Percentiles rank a stretch among this genome's conserved stretches.
phyloP scores from a whole-genome alignment of 1,140 invertebrate genomes.

The Pseudomyrmex sp. region DNA sequence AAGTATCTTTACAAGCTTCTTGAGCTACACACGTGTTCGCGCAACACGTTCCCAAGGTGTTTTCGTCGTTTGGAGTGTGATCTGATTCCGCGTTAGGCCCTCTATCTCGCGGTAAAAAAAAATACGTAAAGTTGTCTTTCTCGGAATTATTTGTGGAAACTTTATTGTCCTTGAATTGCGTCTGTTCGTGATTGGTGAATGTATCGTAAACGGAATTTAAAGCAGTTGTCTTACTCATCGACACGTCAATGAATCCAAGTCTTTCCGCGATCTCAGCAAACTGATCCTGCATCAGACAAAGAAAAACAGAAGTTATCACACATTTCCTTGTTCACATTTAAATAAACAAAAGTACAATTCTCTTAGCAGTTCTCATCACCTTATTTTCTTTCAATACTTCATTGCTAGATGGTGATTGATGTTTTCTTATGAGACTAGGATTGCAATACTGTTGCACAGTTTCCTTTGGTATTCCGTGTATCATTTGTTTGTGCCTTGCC shows the following conservation, averaged over 20 bases:
- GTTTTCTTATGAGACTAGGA: constrained; percentile 25
- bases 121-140: constrained; percentile 26
- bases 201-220: constrained; percentile 39
- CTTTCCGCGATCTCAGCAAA: constrained; percentile 72
- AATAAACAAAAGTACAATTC: constrained; percentile 35
- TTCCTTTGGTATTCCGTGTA: constrained; percentile 72
- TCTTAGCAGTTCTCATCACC: constrained; percentile 41
- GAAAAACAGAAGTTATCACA: no score
- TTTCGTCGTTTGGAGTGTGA: not conserved
- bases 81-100: not conserved
- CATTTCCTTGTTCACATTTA: no score
- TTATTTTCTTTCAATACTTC: constrained; percentile 23
- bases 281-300: not conserved
- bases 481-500: constrained; percentile 79
- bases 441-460: constrained; percentile 41
- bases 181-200: constrained; percentile 40
- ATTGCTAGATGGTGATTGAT: not conserved
- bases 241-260: not conserved
- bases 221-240: constrained; percentile 34
- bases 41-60: not conserved
- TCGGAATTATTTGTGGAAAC: constrained; percentile 49
- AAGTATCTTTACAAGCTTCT: constrained; percentile 8
- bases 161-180: constrained; percentile 43
- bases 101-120: constrained; percentile 25
- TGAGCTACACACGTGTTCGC: not conserved